phyloP scores from a whole-genome alignment of 2,113 vertebrate genomes.

The Oenanthe melanoleuca region DNA sequence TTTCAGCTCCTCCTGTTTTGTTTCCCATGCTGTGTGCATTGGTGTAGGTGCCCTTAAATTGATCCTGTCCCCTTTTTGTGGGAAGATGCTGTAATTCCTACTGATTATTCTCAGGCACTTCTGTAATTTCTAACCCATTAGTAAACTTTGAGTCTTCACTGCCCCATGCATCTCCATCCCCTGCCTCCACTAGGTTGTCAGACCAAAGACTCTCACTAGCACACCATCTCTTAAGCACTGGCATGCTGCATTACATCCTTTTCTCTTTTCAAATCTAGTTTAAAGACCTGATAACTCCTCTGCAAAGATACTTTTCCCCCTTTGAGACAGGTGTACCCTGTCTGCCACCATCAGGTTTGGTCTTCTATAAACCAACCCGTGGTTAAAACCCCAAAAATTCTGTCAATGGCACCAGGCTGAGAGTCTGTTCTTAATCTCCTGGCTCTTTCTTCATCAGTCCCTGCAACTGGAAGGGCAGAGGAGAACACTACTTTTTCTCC shows the following conservation, averaged over 20 bases:
- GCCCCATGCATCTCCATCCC: neutral
- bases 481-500: neutral
- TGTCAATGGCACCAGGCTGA: neutral
- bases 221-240: neutral
- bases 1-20: neutral
- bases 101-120: neutral
- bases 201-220: neutral
- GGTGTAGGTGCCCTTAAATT: neutral
- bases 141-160: neutral
- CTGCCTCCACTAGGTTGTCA: neutral
- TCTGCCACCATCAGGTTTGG: neutral
- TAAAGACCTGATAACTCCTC: neutral
- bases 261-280: neutral
- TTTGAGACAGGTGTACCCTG: neutral
- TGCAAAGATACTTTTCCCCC: neutral
- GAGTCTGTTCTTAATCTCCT: neutral
- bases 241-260: neutral
- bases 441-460: neutral
- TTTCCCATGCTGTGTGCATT: neutral
- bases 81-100: neutral
- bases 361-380: neutral
- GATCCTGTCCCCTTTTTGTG: neutral
- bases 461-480: neutral
- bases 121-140: neutral
- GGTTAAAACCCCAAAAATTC: neutral